A percentile compares a stretch with the other conserved stretches of the same genome.
Evolutionary conservation across 1,140 invertebrate genomes (phyloP).

Genomic region (Neodiprion fabricii): DNA sequence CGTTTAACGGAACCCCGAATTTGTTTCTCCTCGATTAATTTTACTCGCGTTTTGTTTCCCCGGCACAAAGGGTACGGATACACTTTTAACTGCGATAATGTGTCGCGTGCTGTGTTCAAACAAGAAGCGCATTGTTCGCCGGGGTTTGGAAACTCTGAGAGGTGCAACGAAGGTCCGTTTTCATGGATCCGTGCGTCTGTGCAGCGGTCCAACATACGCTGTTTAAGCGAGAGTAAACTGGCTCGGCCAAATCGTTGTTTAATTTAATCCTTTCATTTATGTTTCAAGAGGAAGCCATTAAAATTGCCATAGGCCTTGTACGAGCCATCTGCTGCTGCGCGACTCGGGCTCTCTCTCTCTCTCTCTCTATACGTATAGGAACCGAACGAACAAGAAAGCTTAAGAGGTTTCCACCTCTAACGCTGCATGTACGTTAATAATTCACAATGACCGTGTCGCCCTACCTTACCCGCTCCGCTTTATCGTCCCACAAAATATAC

Average conservation of each 20-base stretch:
- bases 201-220: no score
- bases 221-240: conserved; percentile 30
- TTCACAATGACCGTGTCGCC: conserved; percentile 7
- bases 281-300: conserved; percentile 48
- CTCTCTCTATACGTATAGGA: no score
- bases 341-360: no score
- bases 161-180: background rate
- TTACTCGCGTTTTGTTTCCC: no score
- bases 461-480: background rate
- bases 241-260: conserved; percentile 3
- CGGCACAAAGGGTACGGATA: no score
- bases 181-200: background rate
- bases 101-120: no score
- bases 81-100: no score
- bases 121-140: no score
- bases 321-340: background rate
- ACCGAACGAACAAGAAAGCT: background rate
- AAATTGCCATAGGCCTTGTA: conserved; percentile 32
- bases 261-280: conserved; percentile 43
- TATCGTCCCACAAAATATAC: background rate
- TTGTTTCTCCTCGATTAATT: no score
- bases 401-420: background rate
- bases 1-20: no score
- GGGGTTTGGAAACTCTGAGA: no score
- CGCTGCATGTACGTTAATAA: background rate